Evolutionary conservation across 2,888 invertebrate species (phyloP).

Genomic region (Aproaerema taeniolella): DNA sequence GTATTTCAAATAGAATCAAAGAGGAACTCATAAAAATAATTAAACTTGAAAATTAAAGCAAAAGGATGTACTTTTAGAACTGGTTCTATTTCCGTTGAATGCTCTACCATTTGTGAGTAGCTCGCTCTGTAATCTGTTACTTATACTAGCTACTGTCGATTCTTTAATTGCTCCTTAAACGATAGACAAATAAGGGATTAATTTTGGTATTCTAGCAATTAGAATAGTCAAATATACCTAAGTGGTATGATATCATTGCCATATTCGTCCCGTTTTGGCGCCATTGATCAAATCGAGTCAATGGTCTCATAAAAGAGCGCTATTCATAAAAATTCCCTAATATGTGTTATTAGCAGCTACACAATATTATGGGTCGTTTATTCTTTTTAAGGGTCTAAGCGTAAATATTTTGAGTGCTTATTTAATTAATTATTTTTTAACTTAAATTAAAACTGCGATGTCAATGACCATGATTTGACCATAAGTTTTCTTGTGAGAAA

Average conservation of each 20-base stretch:
- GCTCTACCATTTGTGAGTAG: neutral
- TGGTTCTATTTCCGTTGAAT: constrained; percentile 54
- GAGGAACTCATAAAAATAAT: constrained; percentile 27
- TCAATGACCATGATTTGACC: too few relatives aligned
- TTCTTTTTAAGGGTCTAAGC: neutral
- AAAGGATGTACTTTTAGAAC: constrained; percentile 49
- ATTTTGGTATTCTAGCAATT: too few relatives aligned
- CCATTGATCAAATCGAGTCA: constrained; percentile 41
- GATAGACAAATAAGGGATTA: neutral
- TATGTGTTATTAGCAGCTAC: constrained; percentile 27
- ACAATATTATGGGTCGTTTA: neutral
- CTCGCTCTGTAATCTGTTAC: too few relatives aligned
- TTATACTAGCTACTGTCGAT: too few relatives aligned
- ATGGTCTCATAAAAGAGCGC: constrained; percentile 37
- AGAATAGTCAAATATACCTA: constrained; percentile 32
- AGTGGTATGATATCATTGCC: constrained; percentile 36
- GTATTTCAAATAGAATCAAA: constrained; percentile 13
- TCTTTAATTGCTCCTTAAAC: constrained; percentile 1
- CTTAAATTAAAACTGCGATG: too few relatives aligned
- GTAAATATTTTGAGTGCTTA: too few relatives aligned
- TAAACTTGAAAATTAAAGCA: constrained; percentile 30
- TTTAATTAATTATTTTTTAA: too few relatives aligned
- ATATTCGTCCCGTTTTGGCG: constrained; percentile 49
- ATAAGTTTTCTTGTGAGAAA: too few relatives aligned
- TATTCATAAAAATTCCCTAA: constrained; percentile 40